Evolutionary conservation across 2,797 vertebrate species (phyloP).

Genomic region (Coccyzus lansbergi): DNA sequence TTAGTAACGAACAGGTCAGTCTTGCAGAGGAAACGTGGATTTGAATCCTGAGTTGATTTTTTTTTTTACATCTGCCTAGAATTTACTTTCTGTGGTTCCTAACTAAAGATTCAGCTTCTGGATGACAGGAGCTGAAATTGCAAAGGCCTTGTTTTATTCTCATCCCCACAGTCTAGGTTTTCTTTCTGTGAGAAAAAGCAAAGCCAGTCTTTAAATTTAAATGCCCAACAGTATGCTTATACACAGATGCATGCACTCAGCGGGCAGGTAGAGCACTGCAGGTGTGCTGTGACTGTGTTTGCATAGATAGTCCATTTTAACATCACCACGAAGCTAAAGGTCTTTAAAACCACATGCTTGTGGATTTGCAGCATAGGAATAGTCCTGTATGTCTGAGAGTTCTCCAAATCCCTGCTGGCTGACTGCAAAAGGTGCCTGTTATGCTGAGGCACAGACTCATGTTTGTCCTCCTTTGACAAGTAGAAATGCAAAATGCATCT

Average conservation of each 20-base stretch:
- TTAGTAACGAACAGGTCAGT: neutral
- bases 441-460: neutral
- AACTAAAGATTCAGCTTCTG: constrained; percentile 34
- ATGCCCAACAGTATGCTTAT: neutral
- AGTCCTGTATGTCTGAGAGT: neutral
- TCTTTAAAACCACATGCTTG: fast-evolving
- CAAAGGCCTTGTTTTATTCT: constrained; percentile 23
- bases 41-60: neutral
- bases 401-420: neutral
- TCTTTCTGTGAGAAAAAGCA: neutral
- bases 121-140: constrained; percentile 31
- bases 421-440: neutral
- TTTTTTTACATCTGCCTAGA: neutral
- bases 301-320: neutral
- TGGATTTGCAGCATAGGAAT: neutral
- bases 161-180: neutral
- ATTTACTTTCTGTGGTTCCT: neutral
- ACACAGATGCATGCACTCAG: fast-evolving
- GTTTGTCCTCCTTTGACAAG: neutral
- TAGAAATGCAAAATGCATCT: neutral
- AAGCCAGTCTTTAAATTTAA: neutral
- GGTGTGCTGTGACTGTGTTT: fast-evolving
- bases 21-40: neutral
- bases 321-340: neutral
- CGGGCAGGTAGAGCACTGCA: neutral